Percentiles rank a stretch among this genome's conserved stretches.
Evolutionary conservation across 2,113 vertebrate genomes (phyloP).

Genomic region (Centropus bengalensis): DNA sequence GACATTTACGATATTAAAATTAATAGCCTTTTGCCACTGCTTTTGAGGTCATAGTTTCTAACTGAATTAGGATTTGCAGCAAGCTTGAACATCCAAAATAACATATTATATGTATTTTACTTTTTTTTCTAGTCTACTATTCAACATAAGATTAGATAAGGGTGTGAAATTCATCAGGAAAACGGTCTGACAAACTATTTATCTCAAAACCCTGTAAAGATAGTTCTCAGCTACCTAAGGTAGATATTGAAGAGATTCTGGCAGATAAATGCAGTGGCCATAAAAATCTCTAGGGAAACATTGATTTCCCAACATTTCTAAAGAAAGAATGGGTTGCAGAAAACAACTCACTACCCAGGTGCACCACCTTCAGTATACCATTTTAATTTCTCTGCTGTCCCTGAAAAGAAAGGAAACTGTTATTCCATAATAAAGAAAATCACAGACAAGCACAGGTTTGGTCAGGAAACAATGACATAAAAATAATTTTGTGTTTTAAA

Average conservation of each 20-base stretch:
- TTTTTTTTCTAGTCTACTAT: background rate
- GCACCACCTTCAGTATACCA: background rate
- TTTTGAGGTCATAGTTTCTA: background rate
- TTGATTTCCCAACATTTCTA: constrained; percentile 52
- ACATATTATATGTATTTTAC: background rate
- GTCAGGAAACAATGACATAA: background rate
- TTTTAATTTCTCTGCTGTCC: background rate
- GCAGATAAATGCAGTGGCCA: constrained; percentile 55
- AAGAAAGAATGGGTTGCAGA: constrained; percentile 47
- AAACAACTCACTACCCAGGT: background rate
- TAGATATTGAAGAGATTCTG: constrained; percentile 50
- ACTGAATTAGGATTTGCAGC: background rate
- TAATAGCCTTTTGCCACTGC: background rate
- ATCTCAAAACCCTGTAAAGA: constrained; percentile 30
- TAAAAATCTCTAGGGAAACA: constrained; percentile 43
- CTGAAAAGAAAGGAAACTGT: background rate
- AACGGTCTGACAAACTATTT: constrained; percentile 42
- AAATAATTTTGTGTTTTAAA: background rate
- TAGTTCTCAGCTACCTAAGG: constrained; percentile 23
- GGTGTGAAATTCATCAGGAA: constrained; percentile 10
- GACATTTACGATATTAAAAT: background rate
- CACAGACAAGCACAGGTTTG: background rate
- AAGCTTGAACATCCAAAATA: background rate
- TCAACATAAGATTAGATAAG: constrained; percentile 1
- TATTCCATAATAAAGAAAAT: background rate